A percentile compares a stretch with the other conserved stretches of the same genome.
These are phyloP conservation scores for Napeogenes inachia DNA, from an alignment of 2,888 invertebrate species.

Conservation along the genomic window DNA sequence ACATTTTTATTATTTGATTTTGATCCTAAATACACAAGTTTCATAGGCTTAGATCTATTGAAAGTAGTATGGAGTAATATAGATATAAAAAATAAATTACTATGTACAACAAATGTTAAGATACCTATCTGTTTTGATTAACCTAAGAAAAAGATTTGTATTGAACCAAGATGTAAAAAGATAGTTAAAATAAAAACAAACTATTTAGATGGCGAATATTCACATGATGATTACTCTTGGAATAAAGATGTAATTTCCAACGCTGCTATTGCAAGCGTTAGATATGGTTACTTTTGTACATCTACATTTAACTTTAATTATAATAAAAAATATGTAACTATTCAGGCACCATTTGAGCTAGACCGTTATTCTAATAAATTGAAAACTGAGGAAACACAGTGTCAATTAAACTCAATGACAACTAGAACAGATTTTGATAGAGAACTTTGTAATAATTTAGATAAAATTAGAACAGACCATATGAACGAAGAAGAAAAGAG, in stretches of 20 bases:
- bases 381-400: too few relatives aligned
- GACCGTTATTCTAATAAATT: too few relatives aligned
- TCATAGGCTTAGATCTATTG: constrained; percentile 20
- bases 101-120: too few relatives aligned
- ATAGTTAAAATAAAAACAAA: constrained; percentile 5
- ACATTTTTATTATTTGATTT: constrained; percentile 20
- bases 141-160: too few relatives aligned
- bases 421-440: too few relatives aligned
- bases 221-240: constrained; percentile 2
- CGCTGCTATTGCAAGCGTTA: constrained; percentile 3
- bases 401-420: too few relatives aligned
- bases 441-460: constrained; percentile 22
- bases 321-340: neutral
- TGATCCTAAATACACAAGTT: constrained; percentile 12
- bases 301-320: constrained; percentile 9
- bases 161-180: constrained; percentile 2
- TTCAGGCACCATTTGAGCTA: neutral
- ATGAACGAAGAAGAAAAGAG: constrained; percentile 40
- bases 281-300: constrained; percentile 6
- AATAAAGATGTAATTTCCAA: neutral
- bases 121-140: too few relatives aligned
- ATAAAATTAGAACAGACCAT: constrained; percentile 27
- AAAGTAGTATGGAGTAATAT: neutral
- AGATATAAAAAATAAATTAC: too few relatives aligned
- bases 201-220: constrained; percentile 4